Base-by-base conservation (phyloP, 2,113 vertebrate species). In the Chlorodrepanis virens region DNA sequence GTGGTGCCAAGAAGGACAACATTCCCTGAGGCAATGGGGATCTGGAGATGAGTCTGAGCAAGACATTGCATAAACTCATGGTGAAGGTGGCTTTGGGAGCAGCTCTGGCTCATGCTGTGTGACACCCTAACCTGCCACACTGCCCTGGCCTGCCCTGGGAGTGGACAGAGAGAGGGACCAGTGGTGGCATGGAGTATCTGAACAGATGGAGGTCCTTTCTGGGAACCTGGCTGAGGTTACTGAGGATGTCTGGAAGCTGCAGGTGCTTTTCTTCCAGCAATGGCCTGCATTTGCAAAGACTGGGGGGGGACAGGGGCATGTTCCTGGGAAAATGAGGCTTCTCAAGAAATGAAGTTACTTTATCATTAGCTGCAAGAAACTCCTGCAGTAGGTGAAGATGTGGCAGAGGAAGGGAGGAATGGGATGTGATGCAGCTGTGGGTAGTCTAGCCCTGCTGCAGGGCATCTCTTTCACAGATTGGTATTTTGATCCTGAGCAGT, bases 51-150 rank as follows among this genome's bases (percentile, higher is more conserved):
- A 64, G 22, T 20, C 74, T 57, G 68, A 28, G 37, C 18, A 49
- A 84, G 69, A 27, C 0, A 4, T 60, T 68, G 59, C 1, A 1
- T n/a, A 44, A 65, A 37, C 24, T 70, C 35, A 11, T 0, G 0
- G 15, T 61, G 63, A 42, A 35, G 24, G 57, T 59, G 67, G 42
- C 23, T 70, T 28, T 84, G 40, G 49, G 37, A 57, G 29, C 0
- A 4, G 52, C 52, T 77, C 14, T 72, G 20, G 18, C 59, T 91
- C 3, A 0, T 1, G 5, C n/a, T 23, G 25, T 47, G 52, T 64
- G 71, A 28, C 6, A 14, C 16, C 13, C 65, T 52, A 17, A 56
- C 12, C 33, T 76, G 70, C 8, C 33, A 6, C 4, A 0, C 7
- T 56, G 49, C 5, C 47, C 37, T 33, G n/a, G 24, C 56, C 42